Evolutionary conservation across 2,113 vertebrate species (phyloP).

Genomic region (Microtus ochrogaster): DNA sequence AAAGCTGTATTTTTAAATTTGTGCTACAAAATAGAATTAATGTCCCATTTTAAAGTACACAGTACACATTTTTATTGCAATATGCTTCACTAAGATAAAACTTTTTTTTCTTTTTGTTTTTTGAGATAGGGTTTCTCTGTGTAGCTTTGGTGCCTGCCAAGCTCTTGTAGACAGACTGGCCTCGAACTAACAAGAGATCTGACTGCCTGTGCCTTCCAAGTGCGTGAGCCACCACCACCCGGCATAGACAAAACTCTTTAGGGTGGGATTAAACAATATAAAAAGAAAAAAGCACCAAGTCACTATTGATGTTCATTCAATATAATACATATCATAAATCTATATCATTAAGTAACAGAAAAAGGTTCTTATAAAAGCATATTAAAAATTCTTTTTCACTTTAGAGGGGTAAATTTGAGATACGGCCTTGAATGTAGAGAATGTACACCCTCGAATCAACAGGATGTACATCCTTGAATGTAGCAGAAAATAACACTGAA

Average conservation of each 20-base stretch:
- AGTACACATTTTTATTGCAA: neutral
- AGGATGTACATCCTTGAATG: neutral
- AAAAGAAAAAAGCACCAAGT: neutral
- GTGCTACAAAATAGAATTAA: neutral
- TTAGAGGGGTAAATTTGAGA: neutral
- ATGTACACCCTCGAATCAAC: neutral
- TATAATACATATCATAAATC: neutral
- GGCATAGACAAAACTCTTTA: neutral
- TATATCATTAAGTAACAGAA: neutral
- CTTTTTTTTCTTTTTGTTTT: no score
- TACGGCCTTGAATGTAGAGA: neutral
- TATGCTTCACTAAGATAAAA: neutral
- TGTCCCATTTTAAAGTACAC: neutral
- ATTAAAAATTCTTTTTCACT: neutral
- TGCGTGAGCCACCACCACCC: no score
- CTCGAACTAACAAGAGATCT: no score
- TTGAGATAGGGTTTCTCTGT: no score
- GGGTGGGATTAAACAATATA: neutral
- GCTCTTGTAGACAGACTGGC: no score
- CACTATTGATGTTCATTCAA: neutral
- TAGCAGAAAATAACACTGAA: neutral
- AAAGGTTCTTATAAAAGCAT: neutral
- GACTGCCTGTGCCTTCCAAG: no score
- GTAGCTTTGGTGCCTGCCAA: no score
- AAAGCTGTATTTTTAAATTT: fast-evolving